Base-by-base conservation (phyloP, 1,140 invertebrate genomes). In the Aricia agestis region DNA sequence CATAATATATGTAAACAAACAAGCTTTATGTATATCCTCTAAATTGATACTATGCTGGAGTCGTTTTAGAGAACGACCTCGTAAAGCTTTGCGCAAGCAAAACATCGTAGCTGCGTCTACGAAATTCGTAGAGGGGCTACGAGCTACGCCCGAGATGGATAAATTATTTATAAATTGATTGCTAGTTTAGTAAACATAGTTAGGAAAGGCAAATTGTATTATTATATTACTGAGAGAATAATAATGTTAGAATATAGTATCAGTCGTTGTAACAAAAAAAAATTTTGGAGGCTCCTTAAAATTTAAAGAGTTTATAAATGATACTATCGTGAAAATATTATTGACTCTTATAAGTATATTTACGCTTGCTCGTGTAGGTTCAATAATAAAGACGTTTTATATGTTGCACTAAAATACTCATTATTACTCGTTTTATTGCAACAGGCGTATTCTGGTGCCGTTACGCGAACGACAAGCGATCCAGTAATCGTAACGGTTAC, bases 401-500 rank as follows among this genome's bases (percentile, higher is more conserved):
- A 71, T 71, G 67, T 41, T 19, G 65, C 69, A 76, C 75, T 79
- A 79, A 82, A 82, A 82, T 73, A 76, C 73, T 82, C 80, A 82
- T 82, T 82, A 82, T 80, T 82, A 79, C 75, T 31, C 66, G 74
- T 76, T 82, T 82, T 82, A 82, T 80, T 76, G 74, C 74, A 9
- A 57, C 36, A 66, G 70, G 73, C 76, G 74, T 81, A 79, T 82
- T 82, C 78, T 77, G 76, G 17, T 15, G 31, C 15, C 65, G 57
- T 25, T 13, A 25, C 17, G 68, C 58, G 57, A 69, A 69, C 45
- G 59, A 6, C 58, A 69, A 36, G 32, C 32, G 57, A 36, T 32
- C 15, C 4, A 61, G 18, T 19, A 63, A 63, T 69, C 17, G 31
- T 69, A 69, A 69, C 58, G 42, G 31, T 36, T 67, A 52, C 41